phyloP scores from a whole-genome alignment of 37 sponge, comb jelly and placozoan genomes.

The Cladorhizidae sp. region DNA sequence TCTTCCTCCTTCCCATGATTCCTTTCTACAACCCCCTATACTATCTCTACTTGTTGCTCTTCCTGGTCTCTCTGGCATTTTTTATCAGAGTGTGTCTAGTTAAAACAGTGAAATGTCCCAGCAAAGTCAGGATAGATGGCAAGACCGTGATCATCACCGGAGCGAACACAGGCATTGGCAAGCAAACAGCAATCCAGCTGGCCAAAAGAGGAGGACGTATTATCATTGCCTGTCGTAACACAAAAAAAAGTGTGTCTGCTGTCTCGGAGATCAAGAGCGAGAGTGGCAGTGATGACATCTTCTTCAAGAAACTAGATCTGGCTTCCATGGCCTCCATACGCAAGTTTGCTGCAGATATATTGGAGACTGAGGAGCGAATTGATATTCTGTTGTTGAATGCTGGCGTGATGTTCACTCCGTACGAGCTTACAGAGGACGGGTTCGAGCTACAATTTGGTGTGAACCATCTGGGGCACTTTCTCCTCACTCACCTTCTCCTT shows the following conservation, averaged over 20 bases:
- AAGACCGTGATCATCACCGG: conserved; percentile 91
- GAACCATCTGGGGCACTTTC: conserved; percentile 72
- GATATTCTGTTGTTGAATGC: conserved; percentile 83
- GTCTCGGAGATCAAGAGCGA: conserved; percentile 36
- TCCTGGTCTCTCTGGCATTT: background rate
- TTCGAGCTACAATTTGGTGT: conserved; percentile 65
- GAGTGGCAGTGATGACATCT: conserved; percentile 44
- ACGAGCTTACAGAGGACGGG: conserved; percentile 62
- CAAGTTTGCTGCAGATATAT: conserved; percentile 60
- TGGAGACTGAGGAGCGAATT: conserved; percentile 47
- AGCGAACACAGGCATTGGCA: conserved; percentile 84
- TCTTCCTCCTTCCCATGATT: no score
- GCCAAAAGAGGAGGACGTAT: conserved; percentile 81
- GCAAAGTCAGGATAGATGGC: conserved; percentile 65
- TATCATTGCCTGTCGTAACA: conserved; percentile 75
- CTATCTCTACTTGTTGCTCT: no score
- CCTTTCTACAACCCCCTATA: no score
- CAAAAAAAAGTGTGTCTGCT: conserved; percentile 58
- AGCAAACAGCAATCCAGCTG: conserved; percentile 77
- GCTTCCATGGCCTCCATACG: conserved; percentile 66
- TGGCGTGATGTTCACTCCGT: conserved; percentile 60
- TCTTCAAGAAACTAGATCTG: conserved; percentile 69
- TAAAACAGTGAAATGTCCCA: conserved; percentile 53
- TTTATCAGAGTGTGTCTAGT: conserved; percentile 17
- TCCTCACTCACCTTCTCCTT: conserved; percentile 55